Evolutionary conservation across 1,140 invertebrate species (phyloP).

Genomic region (Vollenhovia emeryi): DNA sequence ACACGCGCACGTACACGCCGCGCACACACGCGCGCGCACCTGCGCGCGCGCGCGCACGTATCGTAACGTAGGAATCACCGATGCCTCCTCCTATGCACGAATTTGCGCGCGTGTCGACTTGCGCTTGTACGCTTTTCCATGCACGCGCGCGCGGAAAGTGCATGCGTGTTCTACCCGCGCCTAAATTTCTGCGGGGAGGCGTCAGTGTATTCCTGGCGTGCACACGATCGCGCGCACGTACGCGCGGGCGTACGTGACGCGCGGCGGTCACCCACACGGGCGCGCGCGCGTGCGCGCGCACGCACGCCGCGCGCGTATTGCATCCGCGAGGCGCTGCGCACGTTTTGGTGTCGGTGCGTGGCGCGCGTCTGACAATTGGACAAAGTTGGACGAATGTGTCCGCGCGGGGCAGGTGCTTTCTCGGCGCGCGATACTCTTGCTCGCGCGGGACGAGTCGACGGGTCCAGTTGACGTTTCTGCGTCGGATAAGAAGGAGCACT

Average conservation of each 20-base stretch:
- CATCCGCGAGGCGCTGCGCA: not conserved
- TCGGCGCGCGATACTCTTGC: not conserved
- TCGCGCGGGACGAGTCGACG: not conserved
- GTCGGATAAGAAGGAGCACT: not conserved
- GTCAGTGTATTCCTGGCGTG: no score
- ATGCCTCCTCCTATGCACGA: no score
- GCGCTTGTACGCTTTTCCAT: no score
- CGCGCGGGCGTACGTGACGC: slow-evolving; percentile 55
- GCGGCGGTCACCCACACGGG: not conserved
- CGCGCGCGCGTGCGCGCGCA: slow-evolving; percentile 11
- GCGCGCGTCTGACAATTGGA: not conserved
- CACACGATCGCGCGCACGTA: no score
- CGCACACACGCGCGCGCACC: not conserved
- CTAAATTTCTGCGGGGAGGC: no score
- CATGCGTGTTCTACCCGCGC: no score
- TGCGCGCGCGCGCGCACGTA: not conserved
- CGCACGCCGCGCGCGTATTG: not conserved
- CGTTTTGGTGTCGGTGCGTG: not conserved
- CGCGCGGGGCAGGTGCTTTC: not conserved
- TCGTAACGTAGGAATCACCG: no score
- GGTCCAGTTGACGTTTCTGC: not conserved
- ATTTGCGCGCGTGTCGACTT: no score
- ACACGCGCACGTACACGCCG: not conserved
- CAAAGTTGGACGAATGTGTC: not conserved
- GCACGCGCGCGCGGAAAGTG: no score